phyloP scores from a whole-genome alignment of 2,113 vertebrate species.

The Pyxicephalus adspersus region DNA sequence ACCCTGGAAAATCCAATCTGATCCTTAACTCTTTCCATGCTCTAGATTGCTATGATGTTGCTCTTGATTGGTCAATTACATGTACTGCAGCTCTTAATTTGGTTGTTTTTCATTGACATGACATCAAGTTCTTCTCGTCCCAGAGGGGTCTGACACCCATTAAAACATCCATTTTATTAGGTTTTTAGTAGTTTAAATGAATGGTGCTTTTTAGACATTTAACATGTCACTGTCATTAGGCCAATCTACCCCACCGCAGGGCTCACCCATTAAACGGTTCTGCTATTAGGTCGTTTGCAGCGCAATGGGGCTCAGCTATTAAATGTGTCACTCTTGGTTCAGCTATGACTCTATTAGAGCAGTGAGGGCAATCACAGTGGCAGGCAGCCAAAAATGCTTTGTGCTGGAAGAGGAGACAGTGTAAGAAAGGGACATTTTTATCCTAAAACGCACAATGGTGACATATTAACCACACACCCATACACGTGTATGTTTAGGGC shows the following conservation, averaged over 20 bases:
- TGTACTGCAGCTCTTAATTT: no score
- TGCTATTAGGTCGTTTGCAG: background rate
- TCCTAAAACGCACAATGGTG: no score
- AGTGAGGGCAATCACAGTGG: background rate
- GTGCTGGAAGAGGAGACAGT: background rate
- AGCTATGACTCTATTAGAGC: background rate
- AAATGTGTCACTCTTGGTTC: conserved; percentile 4
- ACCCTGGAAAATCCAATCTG: background rate
- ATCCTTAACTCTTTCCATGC: background rate
- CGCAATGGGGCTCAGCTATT: background rate
- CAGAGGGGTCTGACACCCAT: background rate
- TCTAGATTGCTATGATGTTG: background rate
- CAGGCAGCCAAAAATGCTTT: background rate
- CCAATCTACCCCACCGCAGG: background rate
- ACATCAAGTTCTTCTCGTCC: background rate
- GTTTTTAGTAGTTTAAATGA: background rate
- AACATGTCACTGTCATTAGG: conserved; percentile 27
- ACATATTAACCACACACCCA: no score
- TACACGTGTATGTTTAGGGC: no score
- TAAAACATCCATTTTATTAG: background rate
- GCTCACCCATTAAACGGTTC: background rate
- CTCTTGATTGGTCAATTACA: background rate
- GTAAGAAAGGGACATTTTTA: no score
- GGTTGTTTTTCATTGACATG: no score
- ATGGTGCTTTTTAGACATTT: background rate